Evolutionary conservation across 2,113 vertebrate species (phyloP), one percentile per base, ranked within the genome.

Genomic region (Eulemur rufifrons): DNA sequence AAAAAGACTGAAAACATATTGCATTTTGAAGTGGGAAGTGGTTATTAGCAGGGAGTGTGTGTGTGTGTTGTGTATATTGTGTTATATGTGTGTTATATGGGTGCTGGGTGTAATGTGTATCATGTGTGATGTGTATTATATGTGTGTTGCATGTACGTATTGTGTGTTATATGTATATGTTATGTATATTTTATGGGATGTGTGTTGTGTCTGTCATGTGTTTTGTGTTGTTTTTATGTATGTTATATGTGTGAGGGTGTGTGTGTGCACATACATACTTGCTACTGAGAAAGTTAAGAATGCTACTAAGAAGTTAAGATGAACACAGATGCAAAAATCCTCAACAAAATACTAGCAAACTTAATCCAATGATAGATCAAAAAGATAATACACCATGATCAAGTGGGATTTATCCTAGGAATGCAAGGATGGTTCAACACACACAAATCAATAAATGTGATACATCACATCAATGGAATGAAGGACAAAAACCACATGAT

Each of bases 31-130:
- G 20, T 15, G n/a, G 32, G 14, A 54, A 7, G 23, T 12, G 7
- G 6, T 21, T 23, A 5, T 4, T 34, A 61, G 54, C 37, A 54
- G 61, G 1, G 0, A 8, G 6, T n/a, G 14, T 21, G 3, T 52
- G 56, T 66, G 52, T 14, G 39, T 4, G 32, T 66, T 34, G 0
- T 29, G 56, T 9, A 2, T 7, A 34, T 66, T 39, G 45, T 86
- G 27, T 71, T 27, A 13, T 29, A 15, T 20, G 15, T 68, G 66
- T n/a, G 13, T 1, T 73, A 32, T 61, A 8, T 23, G 68, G 25
- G 21, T n/a, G 21, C 5, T 14, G n/a, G 17, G 12, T 47, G 69
- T 29, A 20, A 2, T 12, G 2, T 13, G 3, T 50, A 34, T 52
- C 13, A 29, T 13, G 2, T 23, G 50, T 73, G 42, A 8, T 29